A percentile compares a stretch with the other conserved stretches of the same genome.
These are phyloP conservation scores for Apteryx mantelli DNA, from an alignment of 2,113 vertebrate species.

Conservation along the genomic window DNA sequence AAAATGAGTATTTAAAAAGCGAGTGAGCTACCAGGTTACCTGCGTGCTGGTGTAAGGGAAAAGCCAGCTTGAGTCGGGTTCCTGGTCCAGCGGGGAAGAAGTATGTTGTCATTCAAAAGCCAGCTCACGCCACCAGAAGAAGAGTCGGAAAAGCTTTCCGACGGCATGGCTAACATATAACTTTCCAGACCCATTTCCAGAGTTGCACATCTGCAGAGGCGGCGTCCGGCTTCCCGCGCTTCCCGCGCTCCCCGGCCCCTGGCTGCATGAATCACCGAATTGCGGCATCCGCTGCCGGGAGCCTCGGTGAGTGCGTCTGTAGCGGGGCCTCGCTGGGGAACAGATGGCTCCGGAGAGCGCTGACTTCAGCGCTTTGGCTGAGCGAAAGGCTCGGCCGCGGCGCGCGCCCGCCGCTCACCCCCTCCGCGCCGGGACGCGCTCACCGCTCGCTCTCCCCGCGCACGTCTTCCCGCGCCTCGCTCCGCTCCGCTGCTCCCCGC, in stretches of 20 bases:
- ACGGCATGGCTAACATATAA: rapidly evolving
- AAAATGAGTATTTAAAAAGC: background rate
- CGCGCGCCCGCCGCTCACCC: background rate
- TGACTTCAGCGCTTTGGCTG: conserved; percentile 36
- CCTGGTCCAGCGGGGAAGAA: background rate
- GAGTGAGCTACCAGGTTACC: background rate
- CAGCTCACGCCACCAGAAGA: background rate
- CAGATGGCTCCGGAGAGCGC: conserved; percentile 56
- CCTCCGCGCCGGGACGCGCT: background rate
- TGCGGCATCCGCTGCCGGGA: background rate
- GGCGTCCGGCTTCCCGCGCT: background rate
- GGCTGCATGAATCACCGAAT: background rate
- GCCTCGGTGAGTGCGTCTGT: background rate
- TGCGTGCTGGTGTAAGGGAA: background rate
- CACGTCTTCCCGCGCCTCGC: rapidly evolving
- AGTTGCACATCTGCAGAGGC: background rate
- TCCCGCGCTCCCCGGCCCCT: background rate
- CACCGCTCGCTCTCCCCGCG: rapidly evolving
- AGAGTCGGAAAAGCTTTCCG: background rate
- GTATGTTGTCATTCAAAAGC: background rate
- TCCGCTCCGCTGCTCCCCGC: background rate
- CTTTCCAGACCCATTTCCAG: background rate
- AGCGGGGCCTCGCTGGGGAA: background rate
- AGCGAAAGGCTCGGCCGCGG: background rate
- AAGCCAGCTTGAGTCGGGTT: background rate